Percentiles rank a stretch among this genome's conserved stretches.
Evolutionary conservation across 2,797 vertebrate species (phyloP).

Genomic region (Tinamus major): DNA sequence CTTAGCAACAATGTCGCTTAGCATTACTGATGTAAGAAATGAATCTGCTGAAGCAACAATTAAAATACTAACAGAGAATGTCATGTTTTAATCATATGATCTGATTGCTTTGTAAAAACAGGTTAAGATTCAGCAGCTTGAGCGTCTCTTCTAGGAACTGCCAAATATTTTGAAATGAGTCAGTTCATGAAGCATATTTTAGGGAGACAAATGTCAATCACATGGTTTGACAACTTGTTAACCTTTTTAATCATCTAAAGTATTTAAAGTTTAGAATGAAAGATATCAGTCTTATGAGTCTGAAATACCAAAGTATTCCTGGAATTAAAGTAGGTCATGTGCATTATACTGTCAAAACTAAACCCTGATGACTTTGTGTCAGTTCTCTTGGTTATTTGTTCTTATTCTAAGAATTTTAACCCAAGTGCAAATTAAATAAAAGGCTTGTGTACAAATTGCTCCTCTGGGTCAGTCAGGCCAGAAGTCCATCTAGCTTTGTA

Average conservation of each 20-base stretch:
- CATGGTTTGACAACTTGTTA: not conserved
- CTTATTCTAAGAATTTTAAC: not conserved
- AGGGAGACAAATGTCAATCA: not conserved
- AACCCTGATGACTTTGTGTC: not conserved
- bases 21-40: not conserved
- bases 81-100: not conserved
- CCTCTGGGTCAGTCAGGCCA: not conserved
- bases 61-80: not conserved
- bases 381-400: not conserved
- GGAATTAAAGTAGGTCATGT: not conserved
- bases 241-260: not conserved
- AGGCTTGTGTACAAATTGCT: not conserved
- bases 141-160: not conserved
- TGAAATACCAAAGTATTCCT: not conserved
- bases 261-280: not conserved
- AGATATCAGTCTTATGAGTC: not conserved
- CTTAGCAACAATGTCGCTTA: not conserved
- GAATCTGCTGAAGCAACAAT: not conserved
- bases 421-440: not conserved
- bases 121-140: not conserved
- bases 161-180: not conserved
- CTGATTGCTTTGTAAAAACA: not conserved
- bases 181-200: not conserved
- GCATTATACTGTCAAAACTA: not conserved
- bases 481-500: accelerated